Evolutionary conservation across 2,797 vertebrate species (phyloP).

Genomic region (Graptemys geographica): DNA sequence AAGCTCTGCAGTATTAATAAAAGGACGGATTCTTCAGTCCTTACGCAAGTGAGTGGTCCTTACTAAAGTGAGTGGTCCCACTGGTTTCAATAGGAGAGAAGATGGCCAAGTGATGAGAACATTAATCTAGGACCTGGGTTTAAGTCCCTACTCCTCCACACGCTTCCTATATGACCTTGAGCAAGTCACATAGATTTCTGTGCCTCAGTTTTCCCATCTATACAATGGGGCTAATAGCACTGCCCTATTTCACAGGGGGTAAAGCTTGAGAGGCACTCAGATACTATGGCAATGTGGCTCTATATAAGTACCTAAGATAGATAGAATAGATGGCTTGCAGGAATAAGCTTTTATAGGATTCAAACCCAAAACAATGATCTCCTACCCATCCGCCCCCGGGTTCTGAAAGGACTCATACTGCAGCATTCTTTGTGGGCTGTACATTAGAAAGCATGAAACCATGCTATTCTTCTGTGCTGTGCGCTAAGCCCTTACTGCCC

Average conservation of each 20-base stretch:
- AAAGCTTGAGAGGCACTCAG: constrained; percentile 48
- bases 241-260: background rate
- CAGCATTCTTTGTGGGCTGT: background rate
- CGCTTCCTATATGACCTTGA: background rate
- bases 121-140: background rate
- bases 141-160: background rate
- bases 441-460: constrained; percentile 20
- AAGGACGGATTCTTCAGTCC: background rate
- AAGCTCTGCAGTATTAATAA: background rate
- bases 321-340: constrained; percentile 46
- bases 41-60: background rate
- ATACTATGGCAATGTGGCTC: background rate
- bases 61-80: background rate
- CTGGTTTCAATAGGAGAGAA: background rate
- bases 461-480: background rate
- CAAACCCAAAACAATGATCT: background rate
- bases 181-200: background rate
- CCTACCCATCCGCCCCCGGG: background rate
- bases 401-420: background rate
- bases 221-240: background rate
- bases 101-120: background rate
- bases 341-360: constrained; percentile 61
- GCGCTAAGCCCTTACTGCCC: constrained; percentile 34
- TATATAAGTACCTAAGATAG: constrained; percentile 31
- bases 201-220: background rate